A percentile compares a stretch with the other conserved stretches of the same genome.
Evolutionary conservation across 2,888 invertebrate genomes (phyloP).

Genomic region (Xestia rhomboidea): DNA sequence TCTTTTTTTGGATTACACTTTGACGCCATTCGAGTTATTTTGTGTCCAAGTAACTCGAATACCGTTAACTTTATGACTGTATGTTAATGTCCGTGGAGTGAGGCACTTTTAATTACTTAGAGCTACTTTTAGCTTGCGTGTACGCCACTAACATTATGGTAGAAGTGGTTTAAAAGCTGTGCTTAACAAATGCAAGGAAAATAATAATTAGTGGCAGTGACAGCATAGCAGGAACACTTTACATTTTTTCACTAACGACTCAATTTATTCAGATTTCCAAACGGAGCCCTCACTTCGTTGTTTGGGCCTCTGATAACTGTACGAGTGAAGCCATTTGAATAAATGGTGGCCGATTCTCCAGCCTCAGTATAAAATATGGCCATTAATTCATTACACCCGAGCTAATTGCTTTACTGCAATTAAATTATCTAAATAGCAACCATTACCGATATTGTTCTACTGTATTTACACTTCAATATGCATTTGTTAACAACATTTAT

Average conservation of each 20-base stretch:
- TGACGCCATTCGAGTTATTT: constrained; percentile 1
- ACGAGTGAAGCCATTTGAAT: constrained; percentile 60
- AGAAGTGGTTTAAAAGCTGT: neutral
- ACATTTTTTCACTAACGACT: constrained; percentile 37
- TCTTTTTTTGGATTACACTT: neutral
- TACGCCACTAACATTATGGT: neutral
- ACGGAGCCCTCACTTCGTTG: constrained; percentile 44
- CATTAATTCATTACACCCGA: constrained; percentile 62
- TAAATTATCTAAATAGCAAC: constrained; percentile 63
- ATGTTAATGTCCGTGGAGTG: neutral
- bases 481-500: constrained; percentile 22
- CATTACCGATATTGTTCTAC: constrained; percentile 52
- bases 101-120: constrained; percentile 27
- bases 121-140: constrained; percentile 24
- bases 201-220: constrained; percentile 28
- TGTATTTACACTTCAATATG: constrained; percentile 44
- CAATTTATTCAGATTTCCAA: constrained; percentile 51
- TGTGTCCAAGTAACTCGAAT: no score
- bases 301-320: constrained; percentile 57
- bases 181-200: constrained; percentile 26
- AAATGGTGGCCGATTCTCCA: constrained; percentile 58
- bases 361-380: constrained; percentile 60
- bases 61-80: neutral
- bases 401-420: constrained; percentile 61
- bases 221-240: constrained; percentile 4